Conservation (phyloP, 1,140 invertebrate species). For the Tyrophagus putrescentiae region DNA sequence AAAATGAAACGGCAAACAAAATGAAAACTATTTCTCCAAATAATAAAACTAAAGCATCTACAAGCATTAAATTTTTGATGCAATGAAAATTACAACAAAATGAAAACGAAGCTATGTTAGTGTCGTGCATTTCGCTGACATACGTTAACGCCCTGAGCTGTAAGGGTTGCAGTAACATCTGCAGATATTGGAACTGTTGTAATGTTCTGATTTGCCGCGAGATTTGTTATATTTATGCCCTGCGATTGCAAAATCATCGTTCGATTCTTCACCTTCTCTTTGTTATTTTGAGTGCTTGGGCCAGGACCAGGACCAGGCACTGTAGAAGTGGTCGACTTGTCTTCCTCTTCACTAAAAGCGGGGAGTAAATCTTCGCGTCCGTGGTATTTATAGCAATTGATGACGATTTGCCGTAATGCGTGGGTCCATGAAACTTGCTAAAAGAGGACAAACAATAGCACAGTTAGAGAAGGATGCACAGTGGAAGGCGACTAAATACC, state of each 20-base stretch:
- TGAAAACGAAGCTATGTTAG: neutral
- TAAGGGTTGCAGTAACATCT: slow-evolving; percentile 17
- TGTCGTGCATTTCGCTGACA: slow-evolving; percentile 9
- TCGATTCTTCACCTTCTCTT: slow-evolving; percentile 27
- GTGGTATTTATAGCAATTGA: slow-evolving; percentile 96
- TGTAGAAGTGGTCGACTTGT: slow-evolving; percentile 39
- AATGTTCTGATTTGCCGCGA: neutral
- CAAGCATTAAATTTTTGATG: neutral
- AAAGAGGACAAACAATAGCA: neutral
- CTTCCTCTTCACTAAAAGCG: slow-evolving; percentile 79
- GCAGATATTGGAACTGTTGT: slow-evolving; percentile 19
- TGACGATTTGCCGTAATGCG: slow-evolving; percentile 88
- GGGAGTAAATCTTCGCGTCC: slow-evolving; percentile 86
- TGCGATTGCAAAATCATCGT: no score
- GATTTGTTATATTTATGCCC: slow-evolving; percentile 20
- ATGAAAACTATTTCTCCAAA: neutral
- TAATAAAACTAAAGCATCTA: neutral
- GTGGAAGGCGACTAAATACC: slow-evolving; percentile 39
- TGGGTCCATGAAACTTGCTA: slow-evolving; percentile 90
- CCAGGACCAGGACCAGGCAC: neutral
- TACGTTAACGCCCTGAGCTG: slow-evolving; percentile 22
- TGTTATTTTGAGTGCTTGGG: slow-evolving; percentile 15
- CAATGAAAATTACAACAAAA: neutral
- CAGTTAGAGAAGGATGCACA: slow-evolving; percentile 3
- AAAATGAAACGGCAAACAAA: slow-evolving; percentile 12